A percentile compares a stretch with the other conserved stretches of the same genome.
Evolutionary conservation across 2,797 vertebrate species (phyloP).

Genomic region (Apogon talboti): DNA sequence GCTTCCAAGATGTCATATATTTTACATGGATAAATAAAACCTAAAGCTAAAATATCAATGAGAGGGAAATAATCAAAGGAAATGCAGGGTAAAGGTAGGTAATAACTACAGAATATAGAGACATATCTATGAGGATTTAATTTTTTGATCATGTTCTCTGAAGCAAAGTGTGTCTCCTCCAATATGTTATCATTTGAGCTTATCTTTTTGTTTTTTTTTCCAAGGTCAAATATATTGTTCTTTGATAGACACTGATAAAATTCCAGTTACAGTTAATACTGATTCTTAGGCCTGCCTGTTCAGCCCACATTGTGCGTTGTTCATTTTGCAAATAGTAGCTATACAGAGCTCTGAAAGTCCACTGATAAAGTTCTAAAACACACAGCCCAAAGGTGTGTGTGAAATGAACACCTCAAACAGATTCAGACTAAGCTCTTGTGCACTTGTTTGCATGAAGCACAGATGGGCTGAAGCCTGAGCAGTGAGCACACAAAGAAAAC

Average conservation of each 20-base stretch:
- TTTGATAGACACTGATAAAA: constrained; percentile 13
- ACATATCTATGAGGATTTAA: too few relatives aligned
- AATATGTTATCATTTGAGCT: constrained; percentile 13
- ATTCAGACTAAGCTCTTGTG: constrained; percentile 1
- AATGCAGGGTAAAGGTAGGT: too few relatives aligned
- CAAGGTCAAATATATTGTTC: constrained; percentile 29
- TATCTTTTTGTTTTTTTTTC: constrained; percentile 23
- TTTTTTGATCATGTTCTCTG: too few relatives aligned
- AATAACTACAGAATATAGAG: too few relatives aligned
- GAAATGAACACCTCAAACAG: constrained; percentile 10
- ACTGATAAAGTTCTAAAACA: not conserved
- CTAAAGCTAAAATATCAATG: too few relatives aligned
- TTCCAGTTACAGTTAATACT: not conserved
- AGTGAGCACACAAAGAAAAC: constrained; percentile 9
- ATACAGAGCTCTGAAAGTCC: not conserved
- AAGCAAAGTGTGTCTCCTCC: too few relatives aligned
- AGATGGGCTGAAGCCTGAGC: constrained; percentile 37
- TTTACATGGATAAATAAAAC: not conserved
- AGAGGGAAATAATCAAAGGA: too few relatives aligned
- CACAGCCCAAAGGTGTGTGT: not conserved
- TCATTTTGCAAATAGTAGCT: constrained; percentile 4
- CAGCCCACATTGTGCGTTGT: not conserved
- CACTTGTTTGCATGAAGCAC: constrained; percentile 18
- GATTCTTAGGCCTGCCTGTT: not conserved
- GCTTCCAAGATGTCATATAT: not conserved